Evolutionary conservation across 1,140 invertebrate species (phyloP).

Genomic region (Stegodyphus mimosarum): DNA sequence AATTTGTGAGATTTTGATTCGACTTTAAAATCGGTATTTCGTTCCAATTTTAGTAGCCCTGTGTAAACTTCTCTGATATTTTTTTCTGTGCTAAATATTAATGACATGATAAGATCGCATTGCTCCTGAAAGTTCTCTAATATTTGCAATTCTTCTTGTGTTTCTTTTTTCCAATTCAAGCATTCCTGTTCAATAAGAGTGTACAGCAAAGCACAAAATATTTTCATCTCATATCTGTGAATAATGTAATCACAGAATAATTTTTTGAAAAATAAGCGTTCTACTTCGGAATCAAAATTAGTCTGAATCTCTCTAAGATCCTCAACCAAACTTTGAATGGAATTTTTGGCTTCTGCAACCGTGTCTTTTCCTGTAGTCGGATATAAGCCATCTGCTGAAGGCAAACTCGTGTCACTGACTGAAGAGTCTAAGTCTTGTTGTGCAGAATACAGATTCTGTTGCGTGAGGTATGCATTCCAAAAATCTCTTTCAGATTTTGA

Average conservation of each 20-base stretch:
- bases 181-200: neutral
- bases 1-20: conserved; percentile 10
- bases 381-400: neutral
- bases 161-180: neutral
- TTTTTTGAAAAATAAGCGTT: neutral
- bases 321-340: neutral
- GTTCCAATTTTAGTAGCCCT: neutral
- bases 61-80: neutral
- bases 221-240: neutral
- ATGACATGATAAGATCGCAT: neutral
- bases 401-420: neutral
- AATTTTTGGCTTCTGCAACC: neutral
- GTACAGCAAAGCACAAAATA: neutral
- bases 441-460: neutral
- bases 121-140: neutral
- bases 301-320: neutral
- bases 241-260: conserved; percentile 22
- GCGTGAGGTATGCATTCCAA: neutral
- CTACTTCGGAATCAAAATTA: conserved; percentile 23
- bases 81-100: neutral
- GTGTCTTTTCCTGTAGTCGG: neutral
- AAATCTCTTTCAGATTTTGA: conserved; percentile 28
- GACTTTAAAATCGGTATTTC: neutral
- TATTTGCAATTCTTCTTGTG: neutral
- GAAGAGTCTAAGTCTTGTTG: neutral